Evolutionary conservation across 2,888 invertebrate genomes (phyloP).

Genomic region (Papilio protenor): DNA sequence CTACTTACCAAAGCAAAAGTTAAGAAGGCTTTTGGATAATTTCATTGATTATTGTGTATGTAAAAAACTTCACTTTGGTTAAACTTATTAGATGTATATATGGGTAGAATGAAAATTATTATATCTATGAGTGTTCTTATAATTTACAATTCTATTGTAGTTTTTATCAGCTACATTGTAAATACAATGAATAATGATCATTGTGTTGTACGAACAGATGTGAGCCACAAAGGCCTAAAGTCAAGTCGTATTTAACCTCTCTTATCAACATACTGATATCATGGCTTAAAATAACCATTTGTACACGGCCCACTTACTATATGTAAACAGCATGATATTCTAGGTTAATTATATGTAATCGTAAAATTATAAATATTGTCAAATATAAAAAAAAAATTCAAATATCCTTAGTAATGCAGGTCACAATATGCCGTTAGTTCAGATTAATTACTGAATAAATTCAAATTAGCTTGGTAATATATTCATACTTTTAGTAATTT

Average conservation of each 20-base stretch:
- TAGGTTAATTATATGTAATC: slow-evolving; percentile 4
- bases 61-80: too few species aligned
- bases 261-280: slow-evolving; percentile 23
- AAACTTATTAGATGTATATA: too few species aligned
- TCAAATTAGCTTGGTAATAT: neutral
- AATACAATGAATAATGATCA: slow-evolving; percentile 5
- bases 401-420: neutral
- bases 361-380: neutral
- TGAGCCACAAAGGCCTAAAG: neutral
- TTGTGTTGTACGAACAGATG: neutral
- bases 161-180: neutral
- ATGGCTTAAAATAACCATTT: slow-evolving; percentile 21
- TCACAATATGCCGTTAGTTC: neutral
- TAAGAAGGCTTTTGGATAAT: too few species aligned
- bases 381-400: neutral
- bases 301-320: slow-evolving; percentile 1
- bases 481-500: neutral
- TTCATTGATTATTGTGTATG: too few species aligned
- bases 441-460: neutral
- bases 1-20: too few species aligned
- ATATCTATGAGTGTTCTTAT: too few species aligned
- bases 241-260: slow-evolving; percentile 23
- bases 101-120: too few species aligned
- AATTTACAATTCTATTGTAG: neutral
- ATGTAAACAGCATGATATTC: slow-evolving; percentile 3